A percentile compares a stretch with the other conserved stretches of the same genome.
These are phyloP conservation scores for Phrynocephalus vlangalii DNA, from an alignment of 2,797 vertebrate genomes.

Conservation along the genomic window DNA sequence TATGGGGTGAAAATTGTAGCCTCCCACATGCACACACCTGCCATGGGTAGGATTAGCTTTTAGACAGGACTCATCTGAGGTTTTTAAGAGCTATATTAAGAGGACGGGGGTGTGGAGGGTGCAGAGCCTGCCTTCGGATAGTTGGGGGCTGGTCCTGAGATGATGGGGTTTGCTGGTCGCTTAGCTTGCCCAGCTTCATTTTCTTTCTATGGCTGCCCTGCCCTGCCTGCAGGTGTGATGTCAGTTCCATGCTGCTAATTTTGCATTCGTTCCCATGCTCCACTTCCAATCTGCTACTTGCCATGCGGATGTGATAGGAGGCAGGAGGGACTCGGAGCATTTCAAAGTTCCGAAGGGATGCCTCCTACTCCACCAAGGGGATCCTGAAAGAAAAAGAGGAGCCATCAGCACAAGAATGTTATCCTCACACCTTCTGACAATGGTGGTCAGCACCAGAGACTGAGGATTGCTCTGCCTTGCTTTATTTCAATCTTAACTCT, in stretches of 20 bases:
- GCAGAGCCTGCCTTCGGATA: background rate
- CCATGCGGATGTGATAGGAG: constrained; percentile 67
- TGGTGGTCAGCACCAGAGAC: constrained; percentile 51
- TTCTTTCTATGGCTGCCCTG: background rate
- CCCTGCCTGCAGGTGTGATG: constrained; percentile 41
- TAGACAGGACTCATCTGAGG: too few relatives aligned
- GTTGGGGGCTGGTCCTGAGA: background rate
- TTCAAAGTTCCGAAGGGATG: constrained; percentile 72
- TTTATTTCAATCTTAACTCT: constrained; percentile 61
- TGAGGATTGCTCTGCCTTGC: constrained; percentile 44
- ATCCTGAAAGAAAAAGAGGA: constrained; percentile 49
- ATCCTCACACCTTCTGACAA: constrained; percentile 72
- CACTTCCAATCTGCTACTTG: constrained; percentile 67
- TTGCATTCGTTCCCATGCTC: constrained; percentile 37
- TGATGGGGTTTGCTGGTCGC: background rate
- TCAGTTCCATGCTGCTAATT: constrained; percentile 45
- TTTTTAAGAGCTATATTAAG: background rate
- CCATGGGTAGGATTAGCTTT: background rate
- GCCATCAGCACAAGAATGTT: constrained; percentile 74
- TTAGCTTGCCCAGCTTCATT: background rate
- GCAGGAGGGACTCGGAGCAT: constrained; percentile 65
- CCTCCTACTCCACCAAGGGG: constrained; percentile 54
- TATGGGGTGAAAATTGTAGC: too few relatives aligned
- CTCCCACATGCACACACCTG: too few relatives aligned
- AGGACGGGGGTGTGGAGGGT: background rate